Evolutionary conservation across 1,140 invertebrate species (phyloP).

Genomic region (Antheraea pernyi): DNA sequence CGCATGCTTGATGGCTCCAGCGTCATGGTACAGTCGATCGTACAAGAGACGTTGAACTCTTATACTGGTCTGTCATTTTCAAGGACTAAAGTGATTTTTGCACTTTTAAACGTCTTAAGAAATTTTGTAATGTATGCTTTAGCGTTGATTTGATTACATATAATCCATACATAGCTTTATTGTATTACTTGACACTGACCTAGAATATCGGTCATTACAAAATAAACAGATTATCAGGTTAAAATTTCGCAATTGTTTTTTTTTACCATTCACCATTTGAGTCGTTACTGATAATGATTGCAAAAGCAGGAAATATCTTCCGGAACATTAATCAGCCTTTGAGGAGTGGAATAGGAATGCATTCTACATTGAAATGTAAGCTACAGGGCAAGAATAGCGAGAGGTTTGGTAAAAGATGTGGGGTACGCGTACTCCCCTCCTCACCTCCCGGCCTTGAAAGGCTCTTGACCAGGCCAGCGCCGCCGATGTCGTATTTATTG

Average conservation of each 20-base stretch:
- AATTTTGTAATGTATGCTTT: too few relatives aligned
- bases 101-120: background rate
- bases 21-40: background rate
- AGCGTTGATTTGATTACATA: background rate
- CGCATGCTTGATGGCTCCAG: background rate
- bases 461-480: constrained; percentile 74
- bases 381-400: constrained; percentile 49
- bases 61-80: too few relatives aligned
- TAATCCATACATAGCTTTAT: background rate
- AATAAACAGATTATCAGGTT: background rate
- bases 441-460: constrained; percentile 76
- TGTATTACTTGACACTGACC: background rate
- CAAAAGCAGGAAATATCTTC: background rate
- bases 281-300: background rate
- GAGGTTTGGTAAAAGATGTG: constrained; percentile 45
- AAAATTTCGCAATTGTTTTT: background rate
- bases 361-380: constrained; percentile 57
- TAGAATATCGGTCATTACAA: background rate
- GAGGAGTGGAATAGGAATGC: background rate
- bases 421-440: constrained; percentile 58
- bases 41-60: background rate
- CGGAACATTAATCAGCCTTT: background rate
- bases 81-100: background rate
- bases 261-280: background rate
- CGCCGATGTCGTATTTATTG: constrained; percentile 76